Percentiles rank a stretch among this genome's conserved stretches.
Evolutionary conservation across 2,888 invertebrate species (phyloP).

Genomic region (Agonopterix heracliana): DNA sequence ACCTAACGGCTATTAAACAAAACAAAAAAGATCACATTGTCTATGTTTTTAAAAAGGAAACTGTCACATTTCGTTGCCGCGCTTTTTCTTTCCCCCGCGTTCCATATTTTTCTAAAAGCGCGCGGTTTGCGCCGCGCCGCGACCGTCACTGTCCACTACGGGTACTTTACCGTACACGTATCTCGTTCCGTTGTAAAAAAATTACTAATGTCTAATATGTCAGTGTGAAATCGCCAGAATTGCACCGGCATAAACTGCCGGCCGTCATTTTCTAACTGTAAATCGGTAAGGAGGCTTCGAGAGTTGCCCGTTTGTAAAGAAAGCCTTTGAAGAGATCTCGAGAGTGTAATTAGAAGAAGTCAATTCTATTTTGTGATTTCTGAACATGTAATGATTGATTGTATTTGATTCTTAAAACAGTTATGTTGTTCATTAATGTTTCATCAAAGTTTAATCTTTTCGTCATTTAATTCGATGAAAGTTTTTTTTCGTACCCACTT

Average conservation of each 20-base stretch:
- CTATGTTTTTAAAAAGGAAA: slow-evolving; percentile 2
- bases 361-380: slow-evolving; percentile 12
- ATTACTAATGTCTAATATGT: slow-evolving; percentile 40
- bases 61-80: slow-evolving; percentile 12
- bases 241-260: slow-evolving; percentile 23
- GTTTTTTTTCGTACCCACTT: background rate
- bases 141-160: slow-evolving; percentile 27
- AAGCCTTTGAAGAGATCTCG: slow-evolving; percentile 18
- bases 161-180: slow-evolving; percentile 24
- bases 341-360: slow-evolving; percentile 26
- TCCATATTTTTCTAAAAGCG: slow-evolving; percentile 25
- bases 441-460: slow-evolving; percentile 7
- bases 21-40: slow-evolving; percentile 27
- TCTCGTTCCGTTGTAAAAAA: background rate
- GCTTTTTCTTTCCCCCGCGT: slow-evolving; percentile 9
- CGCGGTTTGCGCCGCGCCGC: slow-evolving; percentile 35
- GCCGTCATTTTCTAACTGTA: slow-evolving; percentile 62
- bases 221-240: slow-evolving; percentile 64
- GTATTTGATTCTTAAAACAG: slow-evolving; percentile 2
- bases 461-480: slow-evolving; percentile 6
- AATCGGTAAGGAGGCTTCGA: slow-evolving; percentile 29
- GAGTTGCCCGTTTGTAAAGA: slow-evolving; percentile 8
- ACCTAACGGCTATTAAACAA: slow-evolving; percentile 28
- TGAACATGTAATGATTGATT: slow-evolving; percentile 16
- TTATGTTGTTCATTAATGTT: slow-evolving; percentile 4